Evolutionary conservation across 2,113 vertebrate genomes (phyloP).

Genomic region (Podarcis cretensis): DNA sequence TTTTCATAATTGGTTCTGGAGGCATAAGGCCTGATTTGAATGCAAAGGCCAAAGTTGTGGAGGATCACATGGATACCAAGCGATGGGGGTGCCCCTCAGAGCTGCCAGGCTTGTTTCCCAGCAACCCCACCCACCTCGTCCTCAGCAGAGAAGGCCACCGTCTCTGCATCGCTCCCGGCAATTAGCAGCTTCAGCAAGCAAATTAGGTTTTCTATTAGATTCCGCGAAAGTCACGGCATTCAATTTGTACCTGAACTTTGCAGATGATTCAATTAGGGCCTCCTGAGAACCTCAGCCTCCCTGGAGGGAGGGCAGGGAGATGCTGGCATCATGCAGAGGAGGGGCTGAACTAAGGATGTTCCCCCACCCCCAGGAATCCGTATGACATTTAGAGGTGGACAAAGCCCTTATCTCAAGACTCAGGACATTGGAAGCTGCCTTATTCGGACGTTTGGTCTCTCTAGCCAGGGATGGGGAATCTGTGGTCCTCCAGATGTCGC

Average conservation of each 20-base stretch:
- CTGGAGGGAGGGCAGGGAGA: neutral
- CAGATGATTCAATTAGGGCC: slow-evolving; percentile 6
- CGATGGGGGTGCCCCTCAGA: neutral
- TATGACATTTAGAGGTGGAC: neutral
- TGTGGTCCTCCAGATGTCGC: too few species aligned
- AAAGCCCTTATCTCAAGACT: neutral
- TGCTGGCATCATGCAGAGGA: neutral
- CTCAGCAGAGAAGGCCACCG: neutral
- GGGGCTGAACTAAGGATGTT: neutral
- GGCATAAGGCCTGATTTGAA: neutral
- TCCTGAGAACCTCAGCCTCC: rapidly evolving
- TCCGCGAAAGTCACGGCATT: neutral
- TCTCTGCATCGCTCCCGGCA: slow-evolving; percentile 2
- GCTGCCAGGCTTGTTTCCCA: neutral
- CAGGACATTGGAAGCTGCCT: neutral
- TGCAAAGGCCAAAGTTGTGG: neutral
- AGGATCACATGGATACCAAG: neutral
- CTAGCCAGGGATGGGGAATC: neutral
- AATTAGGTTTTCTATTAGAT: slow-evolving; percentile 23
- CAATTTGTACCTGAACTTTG: slow-evolving; percentile 22
- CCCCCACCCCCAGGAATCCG: neutral
- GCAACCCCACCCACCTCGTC: neutral
- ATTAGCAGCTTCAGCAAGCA: slow-evolving; percentile 24
- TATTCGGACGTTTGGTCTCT: neutral
- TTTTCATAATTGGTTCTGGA: neutral